These are phyloP conservation scores for Tetropium fuscum DNA, from an alignment of 2,888 invertebrate species.

Conservation along the genomic window DNA sequence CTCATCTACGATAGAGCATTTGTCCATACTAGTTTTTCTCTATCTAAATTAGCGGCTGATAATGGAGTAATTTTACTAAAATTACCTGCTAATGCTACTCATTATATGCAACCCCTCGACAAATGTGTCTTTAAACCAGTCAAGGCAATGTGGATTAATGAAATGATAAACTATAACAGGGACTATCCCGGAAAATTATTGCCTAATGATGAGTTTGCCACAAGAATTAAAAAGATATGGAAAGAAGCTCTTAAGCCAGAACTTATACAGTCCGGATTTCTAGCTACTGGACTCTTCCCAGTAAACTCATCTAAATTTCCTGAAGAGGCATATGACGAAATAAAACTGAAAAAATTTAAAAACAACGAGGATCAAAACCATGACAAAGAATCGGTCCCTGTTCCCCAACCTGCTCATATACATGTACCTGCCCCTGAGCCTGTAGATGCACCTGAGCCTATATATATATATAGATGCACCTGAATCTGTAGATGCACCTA, in stretches of 20 bases:
- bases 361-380: neutral
- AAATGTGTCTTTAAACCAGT: neutral
- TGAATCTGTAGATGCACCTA: neutral
- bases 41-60: neutral
- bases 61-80: slow-evolving; percentile 1
- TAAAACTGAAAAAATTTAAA: neutral
- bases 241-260: neutral
- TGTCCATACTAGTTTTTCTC: neutral
- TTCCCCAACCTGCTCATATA: no score
- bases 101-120: neutral
- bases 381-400: neutral
- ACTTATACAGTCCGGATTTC: neutral
- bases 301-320: slow-evolving; percentile 1
- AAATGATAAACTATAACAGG: neutral
- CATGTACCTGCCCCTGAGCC: neutral
- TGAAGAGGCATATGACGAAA: neutral
- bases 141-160: neutral
- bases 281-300: slow-evolving; percentile 3
- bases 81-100: slow-evolving; percentile 7
- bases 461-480: neutral
- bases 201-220: neutral
- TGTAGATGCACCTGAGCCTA: neutral
- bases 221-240: neutral
- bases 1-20: neutral
- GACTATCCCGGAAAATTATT: neutral